Base-by-base conservation (phyloP, 2,888 invertebrate genomes). In the Rhogogaster chlorosoma region DNA sequence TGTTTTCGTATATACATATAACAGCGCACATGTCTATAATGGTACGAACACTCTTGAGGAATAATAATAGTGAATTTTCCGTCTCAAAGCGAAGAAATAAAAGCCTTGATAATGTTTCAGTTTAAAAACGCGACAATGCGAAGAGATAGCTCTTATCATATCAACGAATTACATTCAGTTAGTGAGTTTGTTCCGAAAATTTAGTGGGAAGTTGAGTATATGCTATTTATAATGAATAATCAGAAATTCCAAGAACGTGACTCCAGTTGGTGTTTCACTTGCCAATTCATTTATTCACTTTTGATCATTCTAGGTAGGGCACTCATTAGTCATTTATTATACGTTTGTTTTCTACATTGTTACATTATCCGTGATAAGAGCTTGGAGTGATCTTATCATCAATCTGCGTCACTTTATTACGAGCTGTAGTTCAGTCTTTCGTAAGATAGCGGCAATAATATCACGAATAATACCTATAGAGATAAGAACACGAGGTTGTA, bases 381-480 rank as follows among this genome's bases (percentile, higher is more conserved):
- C 29, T 32, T 22, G 22, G 32, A 32, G 36, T 61, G 32, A 80
- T 61, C n/a, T 80, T 61, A 80, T 80, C 80, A n/a, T 38, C 4
- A 61, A 80, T 61, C 57, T 15, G 22, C 61, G 57, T 57, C 80
- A 80, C 38, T 61, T 80, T 61, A 61, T 80, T 36, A 22, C n/a
- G 26, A 18, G 45, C 53, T 12, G 7, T 26, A 45, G 32, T 53
- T 49, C 15, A 53, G 6, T 49, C 32, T 26, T 26, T 77, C 32
- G n/a, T 53, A 77, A 77, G 77, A 77, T 77, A 77, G 26, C 10
- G 49, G 53, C 9, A 15, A 45, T 45, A 29, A 77, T 77, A 49
- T 53, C 77, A 29, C 29, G 2, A 15, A 6, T 53, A 36, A 42
- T 73, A 53, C n/a, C n/a, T 70, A 36, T 71, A n/a, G n/a, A 10